Base-by-base conservation (phyloP, 2,797 vertebrate genomes). In the Tympanoctomys barrerae region DNA sequence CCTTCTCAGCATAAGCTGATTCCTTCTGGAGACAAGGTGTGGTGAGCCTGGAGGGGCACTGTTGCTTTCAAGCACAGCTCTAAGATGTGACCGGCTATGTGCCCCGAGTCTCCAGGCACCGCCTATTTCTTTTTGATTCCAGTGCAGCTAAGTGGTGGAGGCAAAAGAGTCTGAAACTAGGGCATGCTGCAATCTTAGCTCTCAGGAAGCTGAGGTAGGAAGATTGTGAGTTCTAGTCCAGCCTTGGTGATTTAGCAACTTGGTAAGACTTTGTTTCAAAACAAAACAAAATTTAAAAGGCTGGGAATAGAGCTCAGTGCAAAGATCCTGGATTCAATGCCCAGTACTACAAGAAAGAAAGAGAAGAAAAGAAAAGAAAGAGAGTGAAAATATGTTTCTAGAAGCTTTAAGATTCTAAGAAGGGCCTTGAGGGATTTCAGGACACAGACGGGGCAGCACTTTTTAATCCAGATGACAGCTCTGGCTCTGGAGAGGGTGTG, bases 401-500 rank as follows among this genome's bases (percentile, higher is more conserved):
- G 64, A 91, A 82, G 12, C 75, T 90, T 90, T 77, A 31, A 71
- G 49, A 59, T 52, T 83, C 77, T 46, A 26, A 87, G 71, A 88
- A 36, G 61, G 84, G 70, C 57, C 59, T 18, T n/a, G 87, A 87
- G 73, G 62, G 42, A 73, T 52, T 71, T 73, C 21, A 52, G 75
- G 81, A 59, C 52, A 78, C 4, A 22, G 31, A 24, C 39, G 13
- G 21, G 22, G 1, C 33, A 39, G 28, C 66, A 64, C 71, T 42
- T 94, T 95, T 94, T 52, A 62, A n/a, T 49, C 39, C 91, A 75
- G 68, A 16, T 18, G 52, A 89, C n/a, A 28, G 5, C 61, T 66
- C 2, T 92, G 95, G 84, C 59, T 96, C 88, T 90, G 94, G 36
- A 84, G 14, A 89, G n/a, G n/a, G 78, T 5, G 73, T 19, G 73